Evolutionary conservation across 2,113 vertebrate genomes (phyloP).

Genomic region (Neolamprologus falcicula): DNA sequence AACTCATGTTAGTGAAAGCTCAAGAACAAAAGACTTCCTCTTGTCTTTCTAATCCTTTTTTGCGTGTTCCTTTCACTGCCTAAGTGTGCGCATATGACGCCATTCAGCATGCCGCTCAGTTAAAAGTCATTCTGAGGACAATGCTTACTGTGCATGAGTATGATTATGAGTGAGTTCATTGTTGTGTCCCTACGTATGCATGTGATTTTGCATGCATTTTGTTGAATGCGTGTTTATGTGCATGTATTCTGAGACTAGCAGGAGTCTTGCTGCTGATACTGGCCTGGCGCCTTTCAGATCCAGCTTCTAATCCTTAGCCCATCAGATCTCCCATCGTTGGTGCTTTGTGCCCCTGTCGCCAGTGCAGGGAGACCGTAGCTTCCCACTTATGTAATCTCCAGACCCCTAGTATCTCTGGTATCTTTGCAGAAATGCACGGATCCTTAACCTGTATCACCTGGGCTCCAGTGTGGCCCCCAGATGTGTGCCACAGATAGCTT

Average conservation of each 20-base stretch:
- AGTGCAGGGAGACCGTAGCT: conserved; percentile 29
- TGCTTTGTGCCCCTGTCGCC: conserved; percentile 63
- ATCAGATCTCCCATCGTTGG: conserved; percentile 69
- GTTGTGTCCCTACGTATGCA: conserved; percentile 1
- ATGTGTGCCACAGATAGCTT: conserved; percentile 64
- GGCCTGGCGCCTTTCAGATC: conserved; percentile 74
- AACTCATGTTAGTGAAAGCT: not conserved
- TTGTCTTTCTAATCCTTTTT: conserved; percentile 3
- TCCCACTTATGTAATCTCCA: conserved; percentile 68
- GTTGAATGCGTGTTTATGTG: conserved; percentile 2
- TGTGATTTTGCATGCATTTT: conserved; percentile 9
- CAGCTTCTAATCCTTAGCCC: conserved; percentile 69
- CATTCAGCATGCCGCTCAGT: not conserved
- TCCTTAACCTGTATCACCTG: conserved; percentile 54
- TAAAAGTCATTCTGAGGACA: conserved; percentile 7
- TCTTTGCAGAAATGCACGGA: conserved; percentile 46
- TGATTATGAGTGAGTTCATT: conserved; percentile 11
- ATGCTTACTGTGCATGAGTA: not conserved
- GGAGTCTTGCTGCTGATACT: conserved; percentile 67
- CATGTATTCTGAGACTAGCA: conserved; percentile 46
- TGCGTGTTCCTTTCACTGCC: not conserved
- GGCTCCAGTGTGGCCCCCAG: conserved; percentile 69
- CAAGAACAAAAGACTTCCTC: conserved; percentile 54
- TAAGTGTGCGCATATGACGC: conserved; percentile 35
- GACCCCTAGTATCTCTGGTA: conserved; percentile 57